phyloP scores from a whole-genome alignment of 2,888 invertebrate species.

The Crepidodera aurea region DNA sequence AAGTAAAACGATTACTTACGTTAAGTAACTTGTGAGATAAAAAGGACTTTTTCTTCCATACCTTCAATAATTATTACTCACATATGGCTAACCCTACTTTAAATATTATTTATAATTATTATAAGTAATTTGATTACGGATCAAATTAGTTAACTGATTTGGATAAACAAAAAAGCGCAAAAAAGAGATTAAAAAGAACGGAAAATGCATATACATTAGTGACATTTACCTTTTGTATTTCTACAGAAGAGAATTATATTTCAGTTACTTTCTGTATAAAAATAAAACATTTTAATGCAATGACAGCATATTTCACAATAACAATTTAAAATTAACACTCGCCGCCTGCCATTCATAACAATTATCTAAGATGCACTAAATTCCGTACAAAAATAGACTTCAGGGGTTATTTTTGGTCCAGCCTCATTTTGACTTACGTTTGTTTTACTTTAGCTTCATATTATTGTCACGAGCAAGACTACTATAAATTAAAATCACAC shows the following conservation, averaged over 20 bases:
- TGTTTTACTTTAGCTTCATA: not conserved
- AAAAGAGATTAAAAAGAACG: too few species aligned
- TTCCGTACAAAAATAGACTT: slow-evolving; percentile 40
- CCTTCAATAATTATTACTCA: too few species aligned
- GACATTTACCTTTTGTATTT: too few species aligned
- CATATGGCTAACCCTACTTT: too few species aligned
- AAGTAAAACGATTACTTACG: too few species aligned
- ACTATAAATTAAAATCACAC: slow-evolving; percentile 16
- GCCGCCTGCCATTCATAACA: slow-evolving; percentile 32
- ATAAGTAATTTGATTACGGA: too few species aligned
- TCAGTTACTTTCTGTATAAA: not conserved
- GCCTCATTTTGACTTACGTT: slow-evolving; percentile 6
- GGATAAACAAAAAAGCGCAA: too few species aligned
- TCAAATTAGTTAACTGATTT: too few species aligned
- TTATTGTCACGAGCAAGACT: slow-evolving; percentile 7
- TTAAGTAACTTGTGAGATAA: too few species aligned
- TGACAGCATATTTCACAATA: slow-evolving; percentile 12
- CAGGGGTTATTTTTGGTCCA: slow-evolving; percentile 32
- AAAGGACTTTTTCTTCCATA: too few species aligned
- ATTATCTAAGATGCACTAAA: slow-evolving; percentile 41
- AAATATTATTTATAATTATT: too few species aligned
- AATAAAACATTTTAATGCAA: not conserved
- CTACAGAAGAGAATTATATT: not conserved
- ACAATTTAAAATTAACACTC: slow-evolving; percentile 30
- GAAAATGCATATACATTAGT: too few species aligned